Percentiles rank a stretch among this genome's conserved stretches.
These are phyloP conservation scores for Alouatta palliata DNA, from an alignment of 2,113 vertebrate species.

Conservation along the genomic window DNA sequence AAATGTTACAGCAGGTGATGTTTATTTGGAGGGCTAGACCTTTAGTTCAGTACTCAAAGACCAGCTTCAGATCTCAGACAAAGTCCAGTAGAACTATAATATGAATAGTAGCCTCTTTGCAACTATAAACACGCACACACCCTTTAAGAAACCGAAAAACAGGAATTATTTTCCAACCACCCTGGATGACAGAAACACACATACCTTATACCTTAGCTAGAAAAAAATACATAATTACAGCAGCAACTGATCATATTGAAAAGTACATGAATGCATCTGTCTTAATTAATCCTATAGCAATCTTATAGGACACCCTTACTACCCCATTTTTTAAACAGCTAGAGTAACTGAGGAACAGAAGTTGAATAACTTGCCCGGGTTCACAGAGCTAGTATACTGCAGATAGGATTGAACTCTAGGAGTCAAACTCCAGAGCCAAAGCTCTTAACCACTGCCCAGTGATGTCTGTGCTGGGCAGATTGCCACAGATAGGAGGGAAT, in stretches of 20 bases:
- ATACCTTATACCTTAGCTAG: not conserved
- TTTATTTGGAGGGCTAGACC: not conserved
- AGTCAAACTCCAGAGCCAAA: not conserved
- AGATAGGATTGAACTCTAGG: not conserved
- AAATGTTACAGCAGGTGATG: not conserved
- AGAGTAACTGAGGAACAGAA: not conserved
- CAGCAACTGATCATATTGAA: not conserved
- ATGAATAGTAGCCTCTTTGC: not conserved
- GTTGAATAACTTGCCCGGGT: not conserved
- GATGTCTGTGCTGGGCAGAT: not conserved
- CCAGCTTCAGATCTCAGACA: not conserved
- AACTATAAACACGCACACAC: not conserved
- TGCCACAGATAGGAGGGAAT: not conserved
- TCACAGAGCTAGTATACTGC: not conserved
- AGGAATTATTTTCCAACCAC: not conserved
- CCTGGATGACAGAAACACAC: not conserved
- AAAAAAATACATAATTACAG: not conserved
- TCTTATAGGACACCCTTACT: not conserved
- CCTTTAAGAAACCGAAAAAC: not conserved
- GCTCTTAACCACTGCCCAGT: not conserved
- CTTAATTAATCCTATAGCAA: not conserved
- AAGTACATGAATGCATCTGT: not conserved
- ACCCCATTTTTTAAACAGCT: not conserved
- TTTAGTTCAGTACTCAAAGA: not conserved
- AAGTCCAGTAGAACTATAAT: not conserved